Base-by-base conservation (phyloP, 2,888 invertebrate species). In the Spodoptera exigua region DNA sequence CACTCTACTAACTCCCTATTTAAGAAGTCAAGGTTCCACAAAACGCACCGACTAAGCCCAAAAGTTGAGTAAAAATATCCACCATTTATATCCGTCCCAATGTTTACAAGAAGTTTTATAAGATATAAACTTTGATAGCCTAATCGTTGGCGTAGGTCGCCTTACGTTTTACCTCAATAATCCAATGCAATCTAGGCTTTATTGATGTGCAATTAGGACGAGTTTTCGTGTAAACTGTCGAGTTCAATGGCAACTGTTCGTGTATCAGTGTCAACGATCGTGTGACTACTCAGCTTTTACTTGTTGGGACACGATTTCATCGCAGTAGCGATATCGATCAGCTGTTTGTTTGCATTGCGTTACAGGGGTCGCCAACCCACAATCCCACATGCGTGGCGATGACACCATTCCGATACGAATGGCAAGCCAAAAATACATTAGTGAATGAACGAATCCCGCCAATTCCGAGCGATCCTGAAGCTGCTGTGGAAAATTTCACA, bases 401-500 rank as follows among this genome's bases (percentile, higher is more conserved):
- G 88, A 88, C 90, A 92, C 88, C 87, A 86, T 89, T 90, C 82
- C 80, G 62, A 70, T 72, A 61, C 76, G 82, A 79, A 81, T 80
- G 77, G 67, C 70, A 73, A 73, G 82, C 89, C 87, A 85, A 90
- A 92, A 91, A 93, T 92, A 92, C 79, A 83, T 81, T 84, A 76
- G 72, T 88, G 84, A 86, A 87, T 86, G 85, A 84, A 84, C 76
- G 65, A 73, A 77, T 78, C 83, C 81, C 82, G 79, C 79, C 78
- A 80, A 66, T 78, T 80, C 78, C 74, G 71, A 82, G 83, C 83
- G 81, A 85, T 83, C 84, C 81, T 85, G 80, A 76, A 80, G 77
- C 78, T 78, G 62, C 82, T 76, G 83, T 90, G 93, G 93, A 93
- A 93, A 92, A 86, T 93, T 93, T 91, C 78, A 86, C 85, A 89